Evolutionary conservation across 2,113 vertebrate genomes (phyloP).

Genomic region (Alces alces): DNA sequence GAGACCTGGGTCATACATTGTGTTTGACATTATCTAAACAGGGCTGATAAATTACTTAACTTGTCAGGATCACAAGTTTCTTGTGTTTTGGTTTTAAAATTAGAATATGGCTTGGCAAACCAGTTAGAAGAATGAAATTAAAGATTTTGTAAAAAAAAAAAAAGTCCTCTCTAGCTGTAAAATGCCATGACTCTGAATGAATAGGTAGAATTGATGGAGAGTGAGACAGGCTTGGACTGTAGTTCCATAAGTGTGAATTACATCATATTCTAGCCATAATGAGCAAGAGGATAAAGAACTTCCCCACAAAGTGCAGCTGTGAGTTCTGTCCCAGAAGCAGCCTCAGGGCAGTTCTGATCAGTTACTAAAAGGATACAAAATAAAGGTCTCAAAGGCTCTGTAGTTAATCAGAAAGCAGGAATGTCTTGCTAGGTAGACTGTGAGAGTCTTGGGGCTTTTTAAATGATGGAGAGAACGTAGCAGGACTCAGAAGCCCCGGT

Average conservation of each 20-base stretch:
- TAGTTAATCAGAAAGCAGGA: background rate
- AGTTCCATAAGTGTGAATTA: background rate
- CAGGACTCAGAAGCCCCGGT: background rate
- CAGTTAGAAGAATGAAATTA: slow-evolving; percentile 2
- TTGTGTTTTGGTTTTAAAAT: background rate
- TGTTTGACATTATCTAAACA: background rate
- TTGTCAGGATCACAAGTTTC: background rate
- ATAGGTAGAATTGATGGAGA: background rate
- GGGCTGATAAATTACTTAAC: background rate
- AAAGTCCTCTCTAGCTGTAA: background rate
- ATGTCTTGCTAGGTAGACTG: background rate
- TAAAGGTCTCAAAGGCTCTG: background rate
- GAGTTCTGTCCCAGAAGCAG: background rate
- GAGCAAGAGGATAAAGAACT: background rate
- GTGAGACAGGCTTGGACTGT: background rate
- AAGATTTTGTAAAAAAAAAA: background rate
- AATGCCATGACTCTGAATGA: background rate
- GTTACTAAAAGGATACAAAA: background rate
- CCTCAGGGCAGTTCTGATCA: background rate
- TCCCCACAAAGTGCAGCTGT: background rate
- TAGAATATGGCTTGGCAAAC: background rate
- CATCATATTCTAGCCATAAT: background rate
- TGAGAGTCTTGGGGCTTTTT: background rate
- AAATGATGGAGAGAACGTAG: background rate
- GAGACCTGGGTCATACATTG: background rate